Base-by-base conservation (phyloP, 2,113 vertebrate genomes). In the Phylloscopus whistleri region DNA sequence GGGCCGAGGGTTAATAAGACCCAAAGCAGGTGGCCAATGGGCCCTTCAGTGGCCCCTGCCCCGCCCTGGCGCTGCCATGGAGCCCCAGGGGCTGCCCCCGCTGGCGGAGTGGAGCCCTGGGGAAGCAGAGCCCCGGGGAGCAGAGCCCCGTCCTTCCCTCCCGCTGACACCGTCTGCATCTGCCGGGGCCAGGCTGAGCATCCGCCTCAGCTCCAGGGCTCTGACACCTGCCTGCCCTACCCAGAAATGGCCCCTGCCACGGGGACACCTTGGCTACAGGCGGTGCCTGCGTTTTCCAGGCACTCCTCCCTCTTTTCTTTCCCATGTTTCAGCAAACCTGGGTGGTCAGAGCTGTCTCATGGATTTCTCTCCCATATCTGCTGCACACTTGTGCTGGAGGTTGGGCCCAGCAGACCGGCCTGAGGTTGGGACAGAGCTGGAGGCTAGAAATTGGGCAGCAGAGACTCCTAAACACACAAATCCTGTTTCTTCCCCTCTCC, bases 1-100 rank as follows among this genome's bases (percentile, higher is more conserved):
- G 35, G 3, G 6, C 13, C 12, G 2, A 1, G 16, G 12, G 2
- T 0, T 7, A 24, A 4, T 3, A 7, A 31, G 7, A 7, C 14
- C 22, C 23, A 5, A 27, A 16, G n/a, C 46, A 5, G 0, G 2
- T 6, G n/a, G 37, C 7, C 28, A 22, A 0, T 31, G 43, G 27
- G 35, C 7, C 3, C 2, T 22, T 4, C 18, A 13, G 2, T 1
- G 4, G 31, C 6, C 30, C 6, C 20, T 16, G 19, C 31, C 24
- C 11, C 1, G 7, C 23, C 33, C 48, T 12, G 16, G 33, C 20
- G 33, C 19, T 0, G 1, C 69, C 48, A 0, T 5, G 59, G 16
- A 28, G 26, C 14, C 16, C 0, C 4, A 3, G 23, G 9, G 27
- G 4, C 26, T 24, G 60, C 9, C 11, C 22, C 21, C 19, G 17